Evolutionary conservation across 2,797 vertebrate genomes (phyloP).

Genomic region (Hoplostethus atlanticus): DNA sequence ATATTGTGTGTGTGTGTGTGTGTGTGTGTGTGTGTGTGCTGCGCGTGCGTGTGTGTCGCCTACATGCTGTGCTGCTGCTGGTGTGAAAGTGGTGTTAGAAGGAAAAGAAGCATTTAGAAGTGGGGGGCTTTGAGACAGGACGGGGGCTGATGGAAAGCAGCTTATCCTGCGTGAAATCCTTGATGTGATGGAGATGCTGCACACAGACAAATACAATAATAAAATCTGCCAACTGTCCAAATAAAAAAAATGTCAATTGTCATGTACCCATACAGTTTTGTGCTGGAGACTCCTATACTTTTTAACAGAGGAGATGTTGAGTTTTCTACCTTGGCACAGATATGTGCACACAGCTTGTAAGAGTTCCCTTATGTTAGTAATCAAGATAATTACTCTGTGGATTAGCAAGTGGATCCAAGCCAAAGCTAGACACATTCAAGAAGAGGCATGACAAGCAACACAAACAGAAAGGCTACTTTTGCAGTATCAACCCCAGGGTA

Average conservation of each 20-base stretch:
- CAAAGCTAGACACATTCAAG: background rate
- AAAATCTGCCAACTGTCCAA: background rate
- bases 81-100: too few species aligned
- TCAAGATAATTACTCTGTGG: slow-evolving; percentile 47
- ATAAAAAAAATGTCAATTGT: background rate
- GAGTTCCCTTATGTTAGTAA: slow-evolving; percentile 24
- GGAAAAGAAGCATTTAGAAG: background rate
- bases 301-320: too few species aligned
- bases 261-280: too few species aligned
- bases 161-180: slow-evolving; percentile 6
- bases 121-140: slow-evolving; percentile 4
- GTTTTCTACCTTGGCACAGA: too few species aligned
- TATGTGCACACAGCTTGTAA: background rate
- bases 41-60: background rate
- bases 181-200: slow-evolving; percentile 7
- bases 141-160: slow-evolving; percentile 10
- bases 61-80: background rate
- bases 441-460: slow-evolving; percentile 7
- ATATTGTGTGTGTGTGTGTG: background rate
- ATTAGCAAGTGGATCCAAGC: slow-evolving; percentile 31
- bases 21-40: background rate
- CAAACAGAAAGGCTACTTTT: background rate
- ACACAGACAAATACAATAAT: background rate
- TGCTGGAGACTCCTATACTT: too few species aligned
- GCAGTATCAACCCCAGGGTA: background rate